These are phyloP conservation scores for Fragum sueziense DNA, from an alignment of 2,888 invertebrate genomes.

Conservation along the genomic window DNA sequence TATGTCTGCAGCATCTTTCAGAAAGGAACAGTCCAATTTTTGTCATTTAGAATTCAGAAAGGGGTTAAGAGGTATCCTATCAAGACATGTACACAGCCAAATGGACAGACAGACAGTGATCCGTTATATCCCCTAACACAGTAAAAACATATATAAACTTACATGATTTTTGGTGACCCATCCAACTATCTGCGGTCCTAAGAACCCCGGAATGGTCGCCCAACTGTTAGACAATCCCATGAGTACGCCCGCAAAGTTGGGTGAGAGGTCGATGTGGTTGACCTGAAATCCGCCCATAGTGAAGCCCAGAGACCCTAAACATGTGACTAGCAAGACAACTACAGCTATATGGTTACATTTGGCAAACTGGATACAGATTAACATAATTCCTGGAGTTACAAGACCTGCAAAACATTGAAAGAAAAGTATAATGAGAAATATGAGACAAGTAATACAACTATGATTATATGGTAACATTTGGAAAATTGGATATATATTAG, in stretches of 20 bases:
- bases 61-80: too few relatives aligned
- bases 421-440: too few relatives aligned
- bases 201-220: conserved; percentile 89
- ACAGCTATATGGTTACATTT: conserved; percentile 69
- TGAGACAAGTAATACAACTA: too few relatives aligned
- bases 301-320: conserved; percentile 72
- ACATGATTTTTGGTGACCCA: conserved; percentile 75
- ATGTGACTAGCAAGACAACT: conserved; percentile 69
- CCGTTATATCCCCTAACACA: too few relatives aligned
- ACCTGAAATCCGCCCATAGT: conserved; percentile 73
- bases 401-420: conserved; percentile 61
- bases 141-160: conserved; percentile 44
- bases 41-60: too few relatives aligned
- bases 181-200: conserved; percentile 79
- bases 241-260: conserved; percentile 84
- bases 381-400: conserved; percentile 63
- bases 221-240: conserved; percentile 95
- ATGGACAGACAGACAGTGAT: too few relatives aligned
- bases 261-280: conserved; percentile 78
- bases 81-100: too few relatives aligned
- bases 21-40: too few relatives aligned
- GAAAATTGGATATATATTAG: too few relatives aligned
- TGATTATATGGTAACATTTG: too few relatives aligned
- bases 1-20: too few relatives aligned
- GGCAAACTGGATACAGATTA: conserved; percentile 70